Conservation (phyloP, 2,797 vertebrate genomes). For the Melanotaenia parkinsoni region DNA sequence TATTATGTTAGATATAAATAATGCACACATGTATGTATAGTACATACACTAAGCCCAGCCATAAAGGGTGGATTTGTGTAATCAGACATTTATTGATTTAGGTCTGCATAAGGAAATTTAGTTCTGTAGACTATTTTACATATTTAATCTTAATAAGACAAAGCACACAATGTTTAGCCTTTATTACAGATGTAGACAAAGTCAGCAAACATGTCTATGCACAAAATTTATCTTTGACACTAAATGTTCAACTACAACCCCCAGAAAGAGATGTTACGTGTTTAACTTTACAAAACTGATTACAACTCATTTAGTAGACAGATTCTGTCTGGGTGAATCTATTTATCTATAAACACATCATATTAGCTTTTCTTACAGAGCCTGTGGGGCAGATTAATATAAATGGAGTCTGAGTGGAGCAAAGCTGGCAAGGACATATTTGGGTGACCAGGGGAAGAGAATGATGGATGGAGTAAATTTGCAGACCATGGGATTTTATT, state of each 20-base stretch:
- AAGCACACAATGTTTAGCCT: neutral
- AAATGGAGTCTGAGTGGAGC: slow-evolving; percentile 54
- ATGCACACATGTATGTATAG: neutral
- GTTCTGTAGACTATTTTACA: neutral
- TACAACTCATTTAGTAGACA: slow-evolving; percentile 29
- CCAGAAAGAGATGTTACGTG: slow-evolving; percentile 4
- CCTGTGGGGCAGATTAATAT: slow-evolving; percentile 38
- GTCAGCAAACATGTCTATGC: neutral
- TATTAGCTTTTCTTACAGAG: slow-evolving; percentile 38
- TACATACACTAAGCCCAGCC: neutral
- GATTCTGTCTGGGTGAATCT: slow-evolving; percentile 32
- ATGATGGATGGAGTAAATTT: slow-evolving; percentile 68
- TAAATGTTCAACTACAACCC: neutral
- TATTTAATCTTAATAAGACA: neutral
- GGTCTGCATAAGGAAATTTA: neutral
- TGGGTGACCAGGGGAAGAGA: slow-evolving; percentile 39
- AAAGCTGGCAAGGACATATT: slow-evolving; percentile 34
- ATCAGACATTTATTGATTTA: neutral
- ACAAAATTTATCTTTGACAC: neutral
- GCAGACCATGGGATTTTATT: slow-evolving; percentile 66
- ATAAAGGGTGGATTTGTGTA: neutral
- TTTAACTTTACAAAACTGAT: slow-evolving; percentile 30
- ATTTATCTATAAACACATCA: slow-evolving; percentile 41
- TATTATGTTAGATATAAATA: no score
- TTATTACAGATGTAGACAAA: neutral